A percentile compares a stretch with the other conserved stretches of the same genome.
Conservation (phyloP, 1,140 invertebrate species). For the Rhynchophorus ferrugineus region DNA sequence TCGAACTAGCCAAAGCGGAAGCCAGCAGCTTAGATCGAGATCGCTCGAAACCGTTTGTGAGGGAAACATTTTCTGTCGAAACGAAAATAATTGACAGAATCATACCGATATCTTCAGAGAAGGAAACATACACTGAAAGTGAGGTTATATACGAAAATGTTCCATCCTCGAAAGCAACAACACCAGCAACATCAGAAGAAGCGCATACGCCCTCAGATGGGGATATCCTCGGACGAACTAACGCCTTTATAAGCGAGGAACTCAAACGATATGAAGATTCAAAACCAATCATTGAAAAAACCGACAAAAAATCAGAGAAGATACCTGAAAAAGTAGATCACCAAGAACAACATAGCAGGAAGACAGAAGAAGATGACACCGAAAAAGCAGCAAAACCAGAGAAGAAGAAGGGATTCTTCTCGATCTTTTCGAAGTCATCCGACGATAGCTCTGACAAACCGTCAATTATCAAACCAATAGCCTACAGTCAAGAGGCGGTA, state of each 20-base stretch:
- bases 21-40: conserved; percentile 12
- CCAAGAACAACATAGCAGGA: conserved; percentile 13
- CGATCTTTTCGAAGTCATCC: conserved; percentile 18
- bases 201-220: not conserved
- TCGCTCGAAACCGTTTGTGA: conserved; percentile 11
- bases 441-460: conserved; percentile 8
- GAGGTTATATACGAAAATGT: conserved; percentile 17
- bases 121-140: conserved; percentile 12
- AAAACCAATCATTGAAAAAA: conserved; percentile 11
- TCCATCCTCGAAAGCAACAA: conserved; percentile 8
- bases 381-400: too few species aligned
- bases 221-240: not conserved
- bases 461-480: conserved; percentile 2
- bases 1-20: conserved; percentile 14
- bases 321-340: not conserved
- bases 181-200: not conserved
- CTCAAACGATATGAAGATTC: conserved; percentile 13
- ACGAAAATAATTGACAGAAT: conserved; percentile 12
- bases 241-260: conserved; percentile 19
- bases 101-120: conserved; percentile 7
- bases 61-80: conserved; percentile 16
- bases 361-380: not conserved
- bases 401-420: conserved; percentile 12
- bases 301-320: conserved; percentile 19
- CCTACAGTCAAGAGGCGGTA: conserved; percentile 19